A percentile compares a stretch with the other conserved stretches of the same genome.
phyloP scores from a whole-genome alignment of 2,888 invertebrate genomes.

The Lasioglossum oenotherae region DNA sequence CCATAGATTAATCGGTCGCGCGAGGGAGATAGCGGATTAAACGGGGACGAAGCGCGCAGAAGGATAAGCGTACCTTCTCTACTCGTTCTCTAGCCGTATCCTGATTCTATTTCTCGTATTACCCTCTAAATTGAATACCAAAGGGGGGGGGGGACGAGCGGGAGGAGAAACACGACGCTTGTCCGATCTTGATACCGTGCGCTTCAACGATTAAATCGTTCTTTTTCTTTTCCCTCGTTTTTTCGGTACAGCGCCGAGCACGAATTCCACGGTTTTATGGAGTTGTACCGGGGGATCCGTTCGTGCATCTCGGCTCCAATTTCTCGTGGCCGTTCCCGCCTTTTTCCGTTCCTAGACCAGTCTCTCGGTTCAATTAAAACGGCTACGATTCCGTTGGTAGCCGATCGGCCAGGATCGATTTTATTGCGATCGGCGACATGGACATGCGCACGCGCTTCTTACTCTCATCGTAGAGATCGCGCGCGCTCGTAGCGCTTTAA shows the following conservation, averaged over 20 bases:
- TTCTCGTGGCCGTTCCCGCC: conserved; percentile 17
- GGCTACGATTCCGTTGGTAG: conserved; percentile 20
- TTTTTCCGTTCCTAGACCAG: not conserved
- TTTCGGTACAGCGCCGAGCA: not conserved
- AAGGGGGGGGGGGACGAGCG: not conserved
- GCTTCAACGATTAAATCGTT: conserved; percentile 34
- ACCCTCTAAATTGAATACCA: conserved; percentile 30
- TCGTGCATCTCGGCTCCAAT: conserved; percentile 21
- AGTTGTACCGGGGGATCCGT: conserved; percentile 21
- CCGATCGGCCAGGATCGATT: conserved; percentile 50
- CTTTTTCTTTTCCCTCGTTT: not conserved
- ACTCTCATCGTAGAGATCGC: not conserved
- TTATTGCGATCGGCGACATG: conserved; percentile 31
- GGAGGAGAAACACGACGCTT: conserved; percentile 1
- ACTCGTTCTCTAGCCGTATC: conserved; percentile 7
- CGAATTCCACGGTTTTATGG: conserved; percentile 28
- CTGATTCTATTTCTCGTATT: conserved; percentile 33
- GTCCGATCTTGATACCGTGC: conserved; percentile 48
- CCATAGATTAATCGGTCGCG: conserved; percentile 74
- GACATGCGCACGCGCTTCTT: conserved; percentile 8
- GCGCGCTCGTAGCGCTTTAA: not conserved
- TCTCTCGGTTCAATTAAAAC: conserved; percentile 52
- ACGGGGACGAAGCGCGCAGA: not conserved
- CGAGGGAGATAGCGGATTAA: conserved; percentile 47
- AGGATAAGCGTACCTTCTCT: no score